Conservation (phyloP, 2,113 vertebrate genomes). For the Oostethus manadensis region DNA sequence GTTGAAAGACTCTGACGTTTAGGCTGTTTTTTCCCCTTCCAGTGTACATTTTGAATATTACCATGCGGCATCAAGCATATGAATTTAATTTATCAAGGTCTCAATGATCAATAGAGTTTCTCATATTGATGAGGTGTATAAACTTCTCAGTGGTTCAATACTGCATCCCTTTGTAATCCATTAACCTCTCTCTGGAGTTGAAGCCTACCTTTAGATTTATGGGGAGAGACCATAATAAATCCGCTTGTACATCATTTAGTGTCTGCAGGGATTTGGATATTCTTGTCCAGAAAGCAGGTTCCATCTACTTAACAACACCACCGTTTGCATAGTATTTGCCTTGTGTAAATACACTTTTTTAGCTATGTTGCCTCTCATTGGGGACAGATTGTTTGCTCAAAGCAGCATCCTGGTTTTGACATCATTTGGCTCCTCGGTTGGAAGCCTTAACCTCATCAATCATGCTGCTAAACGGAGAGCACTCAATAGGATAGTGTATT, state of each 20-base stretch:
- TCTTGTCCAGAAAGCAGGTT: conserved; percentile 61
- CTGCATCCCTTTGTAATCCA: conserved; percentile 80
- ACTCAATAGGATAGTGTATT: conserved; percentile 73
- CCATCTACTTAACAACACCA: conserved; percentile 32
- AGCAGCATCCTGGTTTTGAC: conserved; percentile 64
- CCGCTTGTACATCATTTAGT: conserved; percentile 78
- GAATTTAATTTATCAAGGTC: conserved; percentile 77
- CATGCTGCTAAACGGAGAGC: conserved; percentile 72
- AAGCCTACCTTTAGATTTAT: conserved; percentile 78
- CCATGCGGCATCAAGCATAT: conserved; percentile 69
- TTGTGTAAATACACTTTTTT: conserved; percentile 6
- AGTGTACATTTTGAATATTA: conserved; percentile 55
- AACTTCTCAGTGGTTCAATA: conserved; percentile 77
- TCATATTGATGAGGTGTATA: conserved; percentile 80
- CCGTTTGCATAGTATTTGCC: conserved; percentile 17
- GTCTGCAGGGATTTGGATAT: conserved; percentile 69
- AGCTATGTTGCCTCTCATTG: not conserved
- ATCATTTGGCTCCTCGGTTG: conserved; percentile 55
- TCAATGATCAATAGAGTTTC: conserved; percentile 75
- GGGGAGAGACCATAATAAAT: conserved; percentile 76
- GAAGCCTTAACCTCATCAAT: conserved; percentile 75
- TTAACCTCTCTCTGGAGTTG: conserved; percentile 81
- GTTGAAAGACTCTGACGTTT: not conserved
- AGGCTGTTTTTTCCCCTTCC: conserved; percentile 31
- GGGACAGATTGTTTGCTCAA: conserved; percentile 40